Evolutionary conservation across 2,888 invertebrate genomes (phyloP), one percentile per base, ranked within the genome.

Genomic region (Crossocerus cetratus): DNA sequence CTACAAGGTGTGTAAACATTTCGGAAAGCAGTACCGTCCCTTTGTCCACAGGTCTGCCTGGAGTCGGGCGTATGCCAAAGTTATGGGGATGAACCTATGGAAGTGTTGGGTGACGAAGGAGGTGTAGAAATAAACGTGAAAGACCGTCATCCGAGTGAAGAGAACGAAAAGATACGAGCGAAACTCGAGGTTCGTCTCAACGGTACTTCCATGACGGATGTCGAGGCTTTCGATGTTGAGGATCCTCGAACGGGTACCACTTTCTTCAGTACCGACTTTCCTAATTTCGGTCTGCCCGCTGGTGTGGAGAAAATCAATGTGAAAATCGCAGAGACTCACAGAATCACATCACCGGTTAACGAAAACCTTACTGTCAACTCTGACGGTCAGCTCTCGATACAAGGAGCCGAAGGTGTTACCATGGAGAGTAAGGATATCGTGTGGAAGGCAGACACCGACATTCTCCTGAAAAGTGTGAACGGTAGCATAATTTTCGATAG

Each of bases 381-480:
- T 0, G 94, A 95, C n/a, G 90, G 91, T 0, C 93, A 93, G 11
- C 93, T 95, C 3, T 92, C 93, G 74, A 91, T 97, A 2, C 93
- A 94, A 70, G 97, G 97, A 0, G 95, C 96, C 0, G 97, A 97
- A 89, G 96, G 97, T 0, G 93, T 95, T 0, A 92, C 90, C 57
- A 92, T 96, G 89, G 95, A 96, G 80, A 93, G 95, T 11, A 94
- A 94, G 74, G 93, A 94, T 78, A 92, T 97, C 16, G 91, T 93
- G 67, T 94, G 96, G 93, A 93, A 93, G 32, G 96, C 96, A 0
- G 96, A 96, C 87, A 94, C 95, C 83, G 95, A 96, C 82, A 93
- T 97, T 44, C 92, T 93, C 76, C 90, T 97, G 0, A 95, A 94
- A 84, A 95, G 95, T 1, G 92, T 93, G 42, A 96, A 96, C 83